Conservation (phyloP, 2,797 vertebrate genomes). For the Parambassis ranga region DNA sequence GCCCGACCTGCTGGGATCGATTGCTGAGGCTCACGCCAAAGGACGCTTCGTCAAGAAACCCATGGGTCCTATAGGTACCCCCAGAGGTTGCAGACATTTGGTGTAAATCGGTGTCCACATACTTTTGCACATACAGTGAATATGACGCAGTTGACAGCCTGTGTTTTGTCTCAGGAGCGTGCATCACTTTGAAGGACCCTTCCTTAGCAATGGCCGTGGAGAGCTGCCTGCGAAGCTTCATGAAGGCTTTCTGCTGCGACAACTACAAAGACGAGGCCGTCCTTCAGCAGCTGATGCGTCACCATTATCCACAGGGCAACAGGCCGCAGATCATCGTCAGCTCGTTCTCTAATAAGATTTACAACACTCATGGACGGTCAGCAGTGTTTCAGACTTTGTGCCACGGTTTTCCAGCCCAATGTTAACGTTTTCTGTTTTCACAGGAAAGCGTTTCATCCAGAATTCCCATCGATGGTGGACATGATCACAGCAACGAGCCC, state of each 20-base stretch:
- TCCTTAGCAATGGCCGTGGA: constrained; percentile 68
- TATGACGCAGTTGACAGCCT: not conserved
- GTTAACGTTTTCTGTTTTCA: not conserved
- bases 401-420: too few species aligned
- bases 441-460: constrained; percentile 52
- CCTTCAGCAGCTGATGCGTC: constrained; percentile 69
- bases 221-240: constrained; percentile 67
- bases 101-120: too few species aligned
- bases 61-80: constrained; percentile 54
- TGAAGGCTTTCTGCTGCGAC: constrained; percentile 79
- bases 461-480: constrained; percentile 46
- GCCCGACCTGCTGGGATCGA: constrained; percentile 37
- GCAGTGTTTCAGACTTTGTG: not conserved
- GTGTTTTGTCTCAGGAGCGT: constrained; percentile 39
- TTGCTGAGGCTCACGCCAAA: constrained; percentile 8
- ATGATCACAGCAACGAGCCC: constrained; percentile 55
- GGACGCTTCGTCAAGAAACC: constrained; percentile 52
- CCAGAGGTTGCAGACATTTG: not conserved
- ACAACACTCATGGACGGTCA: constrained; percentile 48
- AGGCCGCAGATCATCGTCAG: constrained; percentile 74
- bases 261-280: constrained; percentile 72
- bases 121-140: too few species aligned
- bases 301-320: constrained; percentile 53
- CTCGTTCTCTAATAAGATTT: constrained; percentile 55
- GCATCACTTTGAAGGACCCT: constrained; percentile 60